Evolutionary conservation across 2,113 vertebrate species (phyloP).

Genomic region (Equus quagga): DNA sequence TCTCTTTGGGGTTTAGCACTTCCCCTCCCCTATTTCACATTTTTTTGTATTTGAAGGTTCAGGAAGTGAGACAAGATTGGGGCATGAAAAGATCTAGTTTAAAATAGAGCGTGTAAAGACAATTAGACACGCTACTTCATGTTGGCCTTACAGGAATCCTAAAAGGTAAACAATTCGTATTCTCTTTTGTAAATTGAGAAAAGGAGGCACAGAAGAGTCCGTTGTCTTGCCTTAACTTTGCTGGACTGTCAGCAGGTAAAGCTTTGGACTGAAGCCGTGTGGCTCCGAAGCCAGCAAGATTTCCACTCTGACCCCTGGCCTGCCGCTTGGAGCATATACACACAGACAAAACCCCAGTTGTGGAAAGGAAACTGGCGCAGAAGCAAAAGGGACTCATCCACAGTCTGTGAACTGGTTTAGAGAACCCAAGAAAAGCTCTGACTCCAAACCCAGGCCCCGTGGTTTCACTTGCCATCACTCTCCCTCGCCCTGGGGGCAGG

Average conservation of each 20-base stretch:
- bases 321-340: neutral
- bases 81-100: neutral
- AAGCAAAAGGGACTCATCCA: neutral
- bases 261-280: neutral
- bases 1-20: neutral
- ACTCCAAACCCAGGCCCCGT: neutral
- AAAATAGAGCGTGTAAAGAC: neutral
- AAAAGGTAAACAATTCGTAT: neutral
- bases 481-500: accelerated
- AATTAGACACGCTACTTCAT: neutral
- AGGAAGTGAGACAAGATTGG: neutral
- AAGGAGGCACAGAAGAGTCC: neutral
- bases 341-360: neutral
- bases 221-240: neutral
- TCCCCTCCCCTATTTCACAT: neutral
- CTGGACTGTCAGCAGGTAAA: neutral
- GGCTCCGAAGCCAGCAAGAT: neutral
- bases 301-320: neutral
- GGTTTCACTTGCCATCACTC: no score
- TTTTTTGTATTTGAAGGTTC: neutral
- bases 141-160: neutral
- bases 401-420: neutral
- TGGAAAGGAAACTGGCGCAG: neutral
- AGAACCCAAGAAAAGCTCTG: neutral
- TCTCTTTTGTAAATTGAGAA: slow-evolving; percentile 19